Evolutionary conservation across 2,797 vertebrate species (phyloP).

Genomic region (Crenuchus spilurus): DNA sequence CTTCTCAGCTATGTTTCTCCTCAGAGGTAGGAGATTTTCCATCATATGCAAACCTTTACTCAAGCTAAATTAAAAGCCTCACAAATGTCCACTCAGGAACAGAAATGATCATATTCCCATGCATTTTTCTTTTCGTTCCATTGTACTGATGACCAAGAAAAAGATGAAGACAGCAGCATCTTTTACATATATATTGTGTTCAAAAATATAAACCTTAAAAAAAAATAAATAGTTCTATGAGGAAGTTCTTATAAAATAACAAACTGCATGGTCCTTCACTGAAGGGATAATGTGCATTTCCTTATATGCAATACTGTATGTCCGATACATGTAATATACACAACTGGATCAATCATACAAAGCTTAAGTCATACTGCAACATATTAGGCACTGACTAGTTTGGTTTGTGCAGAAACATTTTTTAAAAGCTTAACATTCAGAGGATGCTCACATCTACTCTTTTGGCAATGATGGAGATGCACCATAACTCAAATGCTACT

Average conservation of each 20-base stretch:
- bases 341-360: constrained; percentile 73
- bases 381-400: not conserved
- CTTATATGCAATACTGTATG: constrained; percentile 66
- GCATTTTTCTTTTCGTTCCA: constrained; percentile 57
- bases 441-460: constrained; percentile 42
- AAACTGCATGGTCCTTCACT: constrained; percentile 78
- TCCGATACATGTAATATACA: constrained; percentile 74
- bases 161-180: constrained; percentile 73
- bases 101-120: not conserved
- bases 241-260: constrained; percentile 77
- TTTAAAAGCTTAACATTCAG: constrained; percentile 8
- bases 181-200: constrained; percentile 62
- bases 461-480: constrained; percentile 14
- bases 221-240: constrained; percentile 81
- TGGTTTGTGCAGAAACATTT: constrained; percentile 1
- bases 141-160: constrained; percentile 65
- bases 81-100: not conserved
- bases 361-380: not conserved
- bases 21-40: constrained; percentile 80
- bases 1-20: constrained; percentile 74
- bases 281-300: constrained; percentile 78
- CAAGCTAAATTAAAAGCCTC: constrained; percentile 39
- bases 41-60: constrained; percentile 72
- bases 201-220: constrained; percentile 72
- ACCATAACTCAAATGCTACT: constrained; percentile 7